Evolutionary conservation across 2,113 vertebrate species (phyloP).

Genomic region (Equus quagga): DNA sequence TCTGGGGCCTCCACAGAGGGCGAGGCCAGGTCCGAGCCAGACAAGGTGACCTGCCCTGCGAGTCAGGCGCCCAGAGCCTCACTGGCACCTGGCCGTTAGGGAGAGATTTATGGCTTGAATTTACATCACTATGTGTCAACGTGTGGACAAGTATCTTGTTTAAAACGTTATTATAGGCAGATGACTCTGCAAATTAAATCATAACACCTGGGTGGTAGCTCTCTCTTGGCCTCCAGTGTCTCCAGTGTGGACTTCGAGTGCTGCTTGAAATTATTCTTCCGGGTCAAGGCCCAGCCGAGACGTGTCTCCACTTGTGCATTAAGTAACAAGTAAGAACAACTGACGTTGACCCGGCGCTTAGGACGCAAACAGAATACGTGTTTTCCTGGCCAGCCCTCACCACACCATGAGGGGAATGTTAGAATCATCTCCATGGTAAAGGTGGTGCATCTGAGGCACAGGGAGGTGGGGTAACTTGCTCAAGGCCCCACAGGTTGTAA

Average conservation of each 20-base stretch:
- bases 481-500: neutral
- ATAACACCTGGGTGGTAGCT: neutral
- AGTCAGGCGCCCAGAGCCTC: neutral
- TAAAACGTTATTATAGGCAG: neutral
- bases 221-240: neutral
- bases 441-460: too few species aligned
- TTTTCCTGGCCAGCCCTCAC: neutral
- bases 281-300: neutral
- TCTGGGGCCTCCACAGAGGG: neutral
- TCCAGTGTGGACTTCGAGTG: neutral
- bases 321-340: neutral
- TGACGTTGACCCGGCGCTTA: neutral
- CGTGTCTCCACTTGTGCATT: too few species aligned
- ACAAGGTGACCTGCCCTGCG: neutral
- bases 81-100: neutral
- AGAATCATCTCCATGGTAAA: neutral
- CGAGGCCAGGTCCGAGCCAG: neutral
- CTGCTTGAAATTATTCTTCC: neutral
- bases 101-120: neutral
- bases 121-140: neutral
- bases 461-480: neutral
- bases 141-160: neutral
- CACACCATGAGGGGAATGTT: neutral
- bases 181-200: neutral
- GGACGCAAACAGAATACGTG: neutral